Conservation (phyloP, 1,140 invertebrate genomes). For the Philotrypesis tridentata region DNA sequence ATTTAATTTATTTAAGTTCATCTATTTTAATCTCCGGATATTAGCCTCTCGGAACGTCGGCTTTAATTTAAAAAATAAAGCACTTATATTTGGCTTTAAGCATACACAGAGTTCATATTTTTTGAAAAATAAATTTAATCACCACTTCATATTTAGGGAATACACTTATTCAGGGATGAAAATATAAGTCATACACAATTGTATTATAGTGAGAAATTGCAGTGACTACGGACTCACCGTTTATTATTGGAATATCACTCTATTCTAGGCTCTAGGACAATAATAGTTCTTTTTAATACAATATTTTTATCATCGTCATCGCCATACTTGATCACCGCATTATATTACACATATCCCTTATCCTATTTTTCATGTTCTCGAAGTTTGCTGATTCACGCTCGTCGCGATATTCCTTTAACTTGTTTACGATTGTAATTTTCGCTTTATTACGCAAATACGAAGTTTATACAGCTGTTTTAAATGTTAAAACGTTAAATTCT, state of each 20-base stretch:
- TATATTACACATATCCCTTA: constrained; percentile 48
- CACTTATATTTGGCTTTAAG: too few species aligned
- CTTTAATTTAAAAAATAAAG: too few species aligned
- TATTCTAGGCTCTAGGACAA: constrained; percentile 66
- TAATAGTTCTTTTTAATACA: constrained; percentile 62
- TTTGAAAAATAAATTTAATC: too few species aligned
- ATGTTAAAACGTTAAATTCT: constrained; percentile 26
- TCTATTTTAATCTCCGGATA: too few species aligned
- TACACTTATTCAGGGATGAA: background rate
- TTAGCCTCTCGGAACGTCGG: too few species aligned
- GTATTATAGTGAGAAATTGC: constrained; percentile 60
- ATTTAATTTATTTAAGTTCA: too few species aligned
- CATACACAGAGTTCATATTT: too few species aligned
- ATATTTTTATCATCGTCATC: constrained; percentile 61
- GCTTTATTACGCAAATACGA: constrained; percentile 10
- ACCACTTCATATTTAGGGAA: too few species aligned
- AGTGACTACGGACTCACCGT: constrained; percentile 62
- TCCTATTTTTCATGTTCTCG: constrained; percentile 31
- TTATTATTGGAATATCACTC: constrained; percentile 66
- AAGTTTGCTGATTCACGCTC: constrained; percentile 29
- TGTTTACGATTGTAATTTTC: constrained; percentile 9
- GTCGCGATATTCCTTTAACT: constrained; percentile 29
- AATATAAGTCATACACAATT: constrained; percentile 48
- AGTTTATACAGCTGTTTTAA: constrained; percentile 21
- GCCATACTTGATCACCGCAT: constrained; percentile 49